Percentiles rank a stretch among this genome's conserved stretches.
phyloP scores from a whole-genome alignment of 2,797 vertebrate species.

The Oophaga sylvatica region DNA sequence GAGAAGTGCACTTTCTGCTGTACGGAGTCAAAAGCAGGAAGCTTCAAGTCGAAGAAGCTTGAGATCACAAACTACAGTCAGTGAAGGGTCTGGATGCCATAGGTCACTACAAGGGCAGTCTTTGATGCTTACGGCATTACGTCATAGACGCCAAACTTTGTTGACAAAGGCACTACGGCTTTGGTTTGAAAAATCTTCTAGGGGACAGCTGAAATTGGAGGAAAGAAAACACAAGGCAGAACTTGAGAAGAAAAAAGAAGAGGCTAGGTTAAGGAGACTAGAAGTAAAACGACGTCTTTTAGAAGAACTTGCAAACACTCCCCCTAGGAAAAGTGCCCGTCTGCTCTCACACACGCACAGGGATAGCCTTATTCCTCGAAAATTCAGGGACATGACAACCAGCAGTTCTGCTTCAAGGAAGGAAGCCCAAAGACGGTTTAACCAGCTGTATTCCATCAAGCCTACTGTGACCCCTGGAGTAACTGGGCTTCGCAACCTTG shows the following conservation, averaged over 20 bases:
- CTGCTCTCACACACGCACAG: constrained; percentile 87
- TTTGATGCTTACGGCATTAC: constrained; percentile 87
- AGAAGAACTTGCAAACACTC: constrained; percentile 89
- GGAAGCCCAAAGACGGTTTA: constrained; percentile 69
- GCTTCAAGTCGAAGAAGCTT: constrained; percentile 80
- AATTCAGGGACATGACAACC: constrained; percentile 81
- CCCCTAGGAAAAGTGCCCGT: constrained; percentile 93
- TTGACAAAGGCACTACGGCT: constrained; percentile 81
- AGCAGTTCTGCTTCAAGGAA: constrained; percentile 75
- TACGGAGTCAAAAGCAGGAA: constrained; percentile 76
- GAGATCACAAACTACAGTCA: constrained; percentile 81
- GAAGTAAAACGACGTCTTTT: constrained; percentile 90
- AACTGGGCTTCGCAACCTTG: constrained; percentile 94
- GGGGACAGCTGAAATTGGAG: constrained; percentile 79
- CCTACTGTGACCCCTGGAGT: constrained; percentile 87
- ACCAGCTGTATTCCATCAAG: constrained; percentile 81
- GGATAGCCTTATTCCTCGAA: constrained; percentile 81
- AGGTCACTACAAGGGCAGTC: constrained; percentile 78
- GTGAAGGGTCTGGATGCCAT: constrained; percentile 68
- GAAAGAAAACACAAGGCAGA: constrained; percentile 80
- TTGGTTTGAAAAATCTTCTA: constrained; percentile 81
- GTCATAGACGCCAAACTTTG: constrained; percentile 88
- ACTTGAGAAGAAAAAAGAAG: constrained; percentile 82
- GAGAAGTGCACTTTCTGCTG: constrained; percentile 88
- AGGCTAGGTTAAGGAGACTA: constrained; percentile 82